Evolutionary conservation across 2,888 invertebrate genomes (phyloP), one percentile per base, ranked within the genome.

Genomic region (Papilio gigon): DNA sequence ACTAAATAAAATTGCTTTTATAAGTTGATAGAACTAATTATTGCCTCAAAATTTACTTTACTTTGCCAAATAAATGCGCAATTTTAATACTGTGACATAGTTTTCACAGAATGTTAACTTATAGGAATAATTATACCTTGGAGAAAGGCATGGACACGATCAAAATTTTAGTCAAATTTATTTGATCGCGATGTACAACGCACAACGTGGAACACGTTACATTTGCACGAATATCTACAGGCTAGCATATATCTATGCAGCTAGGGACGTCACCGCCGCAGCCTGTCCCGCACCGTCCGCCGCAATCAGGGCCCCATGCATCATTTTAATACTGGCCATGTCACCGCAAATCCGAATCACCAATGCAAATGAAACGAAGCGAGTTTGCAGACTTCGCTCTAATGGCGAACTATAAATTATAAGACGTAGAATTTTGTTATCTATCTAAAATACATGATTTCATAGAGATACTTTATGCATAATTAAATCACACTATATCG

Each of bases 281-380:
- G 37, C 30, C 56, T 37, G 47, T 60, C 66, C 35, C 72, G 69
- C 72, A 70, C 72, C 74, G 63, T 69, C 74, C 74, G 71, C 76
- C 76, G 84, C 83, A 90, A 90, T 92, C 89, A 90, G 86, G 86
- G 82, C 73, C 72, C 87, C 79, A 89, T 91, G 84, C 86, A 89
- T 91, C 90, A 92, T 90, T 84, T 88, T 88, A 90, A 89, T 90
- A 89, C 89, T 86, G 86, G 81, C 84, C 84, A 81, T 85, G 90
- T 90, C 90, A 87, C 84, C 83, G 87, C 88, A 87, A 90, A 89
- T 90, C 85, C 85, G 79, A 86, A 87, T 88, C 83, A 87, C 86
- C 85, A 89, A 87, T 91, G 90, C 90, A 90, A 92, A 92, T 92
- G 87, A 85, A 87, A 87, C 80, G 84, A 83, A 79, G 78, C 78